Evolutionary conservation across 2,113 vertebrate species (phyloP).

Genomic region (Mobula birostris): DNA sequence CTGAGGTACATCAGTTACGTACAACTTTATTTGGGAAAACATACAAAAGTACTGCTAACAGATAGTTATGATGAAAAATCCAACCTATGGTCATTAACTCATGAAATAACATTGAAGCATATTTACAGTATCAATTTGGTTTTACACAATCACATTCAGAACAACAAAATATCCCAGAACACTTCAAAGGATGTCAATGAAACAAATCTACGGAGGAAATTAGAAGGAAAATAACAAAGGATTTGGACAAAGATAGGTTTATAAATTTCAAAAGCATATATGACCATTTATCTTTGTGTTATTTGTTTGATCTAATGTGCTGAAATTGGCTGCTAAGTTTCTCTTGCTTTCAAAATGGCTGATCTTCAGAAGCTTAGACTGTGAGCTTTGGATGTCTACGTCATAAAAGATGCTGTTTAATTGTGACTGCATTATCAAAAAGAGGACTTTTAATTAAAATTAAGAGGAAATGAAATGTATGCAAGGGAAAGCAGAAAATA

Average conservation of each 20-base stretch:
- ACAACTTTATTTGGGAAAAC: background rate
- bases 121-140: background rate
- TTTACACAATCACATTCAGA: background rate
- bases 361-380: background rate
- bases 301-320: background rate
- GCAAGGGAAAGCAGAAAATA: no score
- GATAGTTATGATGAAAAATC: background rate
- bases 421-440: background rate
- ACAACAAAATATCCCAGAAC: background rate
- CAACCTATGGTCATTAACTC: background rate
- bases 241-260: background rate
- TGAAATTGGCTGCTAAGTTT: background rate
- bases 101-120: background rate
- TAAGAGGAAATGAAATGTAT: background rate
- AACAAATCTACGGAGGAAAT: background rate
- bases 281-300: background rate
- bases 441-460: background rate
- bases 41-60: background rate
- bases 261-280: background rate
- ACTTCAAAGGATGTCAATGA: background rate
- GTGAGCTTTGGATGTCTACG: background rate
- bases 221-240: background rate
- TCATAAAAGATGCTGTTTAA: background rate
- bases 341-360: background rate
- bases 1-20: background rate